Conservation (phyloP, 2,797 vertebrate genomes). For the Trichosurus vulpecula region DNA sequence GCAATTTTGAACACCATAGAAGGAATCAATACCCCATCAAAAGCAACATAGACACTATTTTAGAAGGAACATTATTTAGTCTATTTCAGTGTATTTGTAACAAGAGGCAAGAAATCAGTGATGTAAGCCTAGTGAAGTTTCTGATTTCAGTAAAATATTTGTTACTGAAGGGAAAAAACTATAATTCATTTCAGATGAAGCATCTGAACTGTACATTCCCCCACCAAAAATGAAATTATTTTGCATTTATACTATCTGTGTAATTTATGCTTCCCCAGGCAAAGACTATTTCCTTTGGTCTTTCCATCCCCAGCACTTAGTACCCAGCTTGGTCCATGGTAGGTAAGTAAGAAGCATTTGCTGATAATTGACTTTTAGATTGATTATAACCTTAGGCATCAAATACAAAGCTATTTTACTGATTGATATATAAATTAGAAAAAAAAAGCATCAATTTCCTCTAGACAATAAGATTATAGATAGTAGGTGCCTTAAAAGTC, state of each 20-base stretch:
- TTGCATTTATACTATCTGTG: background rate
- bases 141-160: conserved; percentile 40
- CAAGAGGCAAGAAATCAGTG: conserved; percentile 63
- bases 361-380: background rate
- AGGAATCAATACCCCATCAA: conserved; percentile 92
- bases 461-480: conserved; percentile 33
- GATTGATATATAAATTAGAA: background rate
- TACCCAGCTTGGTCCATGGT: background rate
- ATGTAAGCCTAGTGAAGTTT: conserved; percentile 79
- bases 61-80: conserved; percentile 87
- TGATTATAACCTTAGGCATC: background rate
- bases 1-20: conserved; percentile 87
- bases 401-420: background rate
- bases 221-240: conserved; percentile 31
- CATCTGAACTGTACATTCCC: background rate
- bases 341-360: background rate
- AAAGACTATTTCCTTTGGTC: background rate
- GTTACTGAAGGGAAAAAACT: conserved; percentile 11
- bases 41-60: conserved; percentile 85
- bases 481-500: background rate
- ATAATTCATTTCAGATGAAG: conserved; percentile 28
- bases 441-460: background rate
- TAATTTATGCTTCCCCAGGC: background rate
- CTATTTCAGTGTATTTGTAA: conserved; percentile 85
- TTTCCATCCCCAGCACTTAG: background rate